Conservation (phyloP, 2,113 vertebrate species). For the Hyperoodon ampullatus region DNA sequence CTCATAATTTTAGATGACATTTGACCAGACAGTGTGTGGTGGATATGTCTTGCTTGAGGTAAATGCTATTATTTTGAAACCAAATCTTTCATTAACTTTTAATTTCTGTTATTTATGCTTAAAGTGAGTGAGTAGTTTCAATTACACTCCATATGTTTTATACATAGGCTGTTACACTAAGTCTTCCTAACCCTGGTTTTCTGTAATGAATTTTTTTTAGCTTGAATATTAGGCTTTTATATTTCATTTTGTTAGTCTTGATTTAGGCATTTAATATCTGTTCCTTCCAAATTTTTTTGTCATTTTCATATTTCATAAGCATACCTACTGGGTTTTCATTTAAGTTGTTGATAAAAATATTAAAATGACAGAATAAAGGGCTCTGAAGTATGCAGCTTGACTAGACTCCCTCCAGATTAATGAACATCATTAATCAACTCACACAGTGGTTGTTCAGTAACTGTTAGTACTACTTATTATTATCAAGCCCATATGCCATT, state of each 20-base stretch:
- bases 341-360: conserved; percentile 7
- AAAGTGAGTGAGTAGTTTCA: background rate
- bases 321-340: background rate
- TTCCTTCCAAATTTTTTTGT: background rate
- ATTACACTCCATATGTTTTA: background rate
- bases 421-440: background rate
- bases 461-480: background rate
- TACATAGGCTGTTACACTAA: conserved; percentile 14
- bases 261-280: background rate
- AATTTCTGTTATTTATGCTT: background rate
- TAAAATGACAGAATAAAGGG: conserved; percentile 14
- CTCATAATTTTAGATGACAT: conserved; percentile 11
- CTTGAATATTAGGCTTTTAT: background rate
- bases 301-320: conserved; percentile 34
- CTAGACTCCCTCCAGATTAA: background rate
- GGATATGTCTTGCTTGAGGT: background rate
- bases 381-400: background rate
- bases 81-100: conserved; percentile 31
- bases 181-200: conserved; percentile 6
- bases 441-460: background rate
- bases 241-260: conserved; percentile 21
- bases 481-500: background rate
- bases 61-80: conserved; percentile 34
- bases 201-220: conserved; percentile 20
- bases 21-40: background rate